These are phyloP conservation scores for Mesorhabditis sp. DNA, from an alignment of 2,888 invertebrate genomes.

Conservation along the genomic window DNA sequence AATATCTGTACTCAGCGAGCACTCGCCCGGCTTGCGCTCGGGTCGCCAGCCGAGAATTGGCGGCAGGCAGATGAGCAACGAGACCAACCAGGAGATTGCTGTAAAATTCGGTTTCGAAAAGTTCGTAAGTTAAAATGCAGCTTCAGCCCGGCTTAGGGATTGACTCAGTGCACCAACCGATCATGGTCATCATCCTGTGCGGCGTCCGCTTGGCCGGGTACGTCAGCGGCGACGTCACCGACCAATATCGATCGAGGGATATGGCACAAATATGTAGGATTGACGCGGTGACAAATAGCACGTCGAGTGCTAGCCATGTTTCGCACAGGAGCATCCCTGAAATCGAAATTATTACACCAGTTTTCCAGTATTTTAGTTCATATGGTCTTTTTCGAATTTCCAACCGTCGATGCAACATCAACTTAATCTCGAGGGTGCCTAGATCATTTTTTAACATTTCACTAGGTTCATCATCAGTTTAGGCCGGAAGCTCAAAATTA, in stretches of 20 bases:
- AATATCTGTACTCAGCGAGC: slow-evolving; percentile 41
- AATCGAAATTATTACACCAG: slow-evolving; percentile 9
- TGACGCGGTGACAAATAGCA: slow-evolving; percentile 63
- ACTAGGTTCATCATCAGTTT: too few relatives aligned
- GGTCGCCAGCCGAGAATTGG: slow-evolving; percentile 57
- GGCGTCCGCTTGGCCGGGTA: slow-evolving; percentile 54
- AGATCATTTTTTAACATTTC: too few relatives aligned
- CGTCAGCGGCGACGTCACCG: slow-evolving; percentile 53
- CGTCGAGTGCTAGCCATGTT: slow-evolving; percentile 63
- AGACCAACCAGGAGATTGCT: slow-evolving; percentile 56
- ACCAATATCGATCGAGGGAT: slow-evolving; percentile 56
- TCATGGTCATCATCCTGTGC: slow-evolving; percentile 49
- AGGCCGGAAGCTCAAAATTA: too few relatives aligned
- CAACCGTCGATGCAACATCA: too few relatives aligned
- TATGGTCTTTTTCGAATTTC: too few relatives aligned
- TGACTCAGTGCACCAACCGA: slow-evolving; percentile 32
- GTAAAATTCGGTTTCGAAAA: slow-evolving; percentile 9
- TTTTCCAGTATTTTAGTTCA: too few relatives aligned
- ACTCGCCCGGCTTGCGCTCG: slow-evolving; percentile 29
- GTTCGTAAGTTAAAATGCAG: too few relatives aligned
- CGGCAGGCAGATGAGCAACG: slow-evolving; percentile 54
- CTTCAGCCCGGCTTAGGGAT: too few relatives aligned
- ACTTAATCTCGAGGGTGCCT: too few relatives aligned
- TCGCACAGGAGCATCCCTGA: slow-evolving; percentile 61
- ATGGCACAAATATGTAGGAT: slow-evolving; percentile 60